Conservation (phyloP, 2,797 vertebrate species). For the Ciconia nigra region DNA sequence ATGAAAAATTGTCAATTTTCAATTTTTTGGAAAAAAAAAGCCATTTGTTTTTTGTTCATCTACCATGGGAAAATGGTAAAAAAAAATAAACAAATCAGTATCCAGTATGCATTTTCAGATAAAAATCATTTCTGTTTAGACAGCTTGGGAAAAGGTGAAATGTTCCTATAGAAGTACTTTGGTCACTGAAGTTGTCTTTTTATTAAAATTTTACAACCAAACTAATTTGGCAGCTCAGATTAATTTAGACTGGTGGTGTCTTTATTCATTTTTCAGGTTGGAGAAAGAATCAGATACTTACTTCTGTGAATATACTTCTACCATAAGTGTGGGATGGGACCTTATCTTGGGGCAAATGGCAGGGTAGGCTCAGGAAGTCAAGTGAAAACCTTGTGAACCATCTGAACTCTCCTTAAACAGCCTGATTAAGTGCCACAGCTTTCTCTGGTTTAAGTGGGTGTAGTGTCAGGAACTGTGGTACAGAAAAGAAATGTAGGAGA, state of each 20-base stretch:
- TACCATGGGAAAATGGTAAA: neutral
- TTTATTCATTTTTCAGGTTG: neutral
- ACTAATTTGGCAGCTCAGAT: neutral
- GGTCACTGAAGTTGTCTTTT: neutral
- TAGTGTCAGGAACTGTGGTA: neutral
- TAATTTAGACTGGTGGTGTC: neutral
- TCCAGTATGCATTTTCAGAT: neutral
- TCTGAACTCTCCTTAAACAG: neutral
- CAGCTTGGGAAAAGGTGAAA: neutral
- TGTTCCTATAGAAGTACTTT: neutral
- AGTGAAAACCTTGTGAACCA: neutral
- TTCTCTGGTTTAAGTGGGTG: neutral
- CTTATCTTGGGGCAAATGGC: neutral
- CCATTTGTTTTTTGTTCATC: neutral
- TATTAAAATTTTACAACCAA: neutral
- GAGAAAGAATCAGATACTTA: neutral
- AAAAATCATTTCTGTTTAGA: neutral
- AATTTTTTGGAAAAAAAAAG: neutral
- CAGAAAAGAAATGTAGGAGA: neutral
- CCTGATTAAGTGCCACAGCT: neutral
- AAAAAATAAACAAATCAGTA: neutral
- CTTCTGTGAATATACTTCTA: neutral
- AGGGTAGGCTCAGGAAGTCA: neutral
- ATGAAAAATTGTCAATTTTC: neutral
- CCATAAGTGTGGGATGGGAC: neutral